phyloP scores from a whole-genome alignment of 2,888 invertebrate species.

The Leptothorax acervorum region DNA sequence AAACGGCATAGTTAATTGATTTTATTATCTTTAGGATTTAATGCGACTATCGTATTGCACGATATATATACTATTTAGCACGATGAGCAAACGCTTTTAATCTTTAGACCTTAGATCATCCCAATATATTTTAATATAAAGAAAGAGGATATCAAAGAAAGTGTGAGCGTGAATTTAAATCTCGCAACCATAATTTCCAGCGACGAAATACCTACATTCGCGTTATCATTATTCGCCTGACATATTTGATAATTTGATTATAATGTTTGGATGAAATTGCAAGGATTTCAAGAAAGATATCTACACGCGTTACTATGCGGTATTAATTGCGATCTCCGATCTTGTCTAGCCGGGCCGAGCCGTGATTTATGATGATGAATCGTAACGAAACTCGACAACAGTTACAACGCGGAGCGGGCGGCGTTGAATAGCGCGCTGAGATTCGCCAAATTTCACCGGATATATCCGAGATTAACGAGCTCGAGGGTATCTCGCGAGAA shows the following conservation, averaged over 20 bases:
- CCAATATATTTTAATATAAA: neutral
- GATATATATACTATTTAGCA: neutral
- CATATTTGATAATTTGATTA: neutral
- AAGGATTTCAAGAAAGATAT: slow-evolving; percentile 31
- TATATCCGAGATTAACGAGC: slow-evolving; percentile 56
- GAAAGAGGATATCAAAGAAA: neutral
- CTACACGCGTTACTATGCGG: slow-evolving; percentile 36
- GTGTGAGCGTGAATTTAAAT: neutral
- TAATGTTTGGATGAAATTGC: slow-evolving; percentile 37
- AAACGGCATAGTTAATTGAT: slow-evolving; percentile 49
- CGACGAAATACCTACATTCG: neutral
- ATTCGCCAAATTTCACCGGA: slow-evolving; percentile 55
- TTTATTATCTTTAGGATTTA: slow-evolving; percentile 49
- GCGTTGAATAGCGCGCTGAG: slow-evolving; percentile 26
- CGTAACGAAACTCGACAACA: slow-evolving; percentile 53
- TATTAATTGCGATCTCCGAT: slow-evolving; percentile 44
- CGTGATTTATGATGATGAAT: slow-evolving; percentile 56
- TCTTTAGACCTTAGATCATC: neutral
- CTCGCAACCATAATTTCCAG: neutral
- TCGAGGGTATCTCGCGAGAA: slow-evolving; percentile 42
- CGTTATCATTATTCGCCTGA: neutral
- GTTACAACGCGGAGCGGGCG: slow-evolving; percentile 1
- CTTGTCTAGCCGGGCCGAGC: slow-evolving; percentile 35
- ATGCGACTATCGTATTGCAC: neutral
- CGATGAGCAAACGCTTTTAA: slow-evolving; percentile 33